Evolutionary conservation across 1,140 invertebrate species (phyloP).

Genomic region (Calliopsis andreniformis): DNA sequence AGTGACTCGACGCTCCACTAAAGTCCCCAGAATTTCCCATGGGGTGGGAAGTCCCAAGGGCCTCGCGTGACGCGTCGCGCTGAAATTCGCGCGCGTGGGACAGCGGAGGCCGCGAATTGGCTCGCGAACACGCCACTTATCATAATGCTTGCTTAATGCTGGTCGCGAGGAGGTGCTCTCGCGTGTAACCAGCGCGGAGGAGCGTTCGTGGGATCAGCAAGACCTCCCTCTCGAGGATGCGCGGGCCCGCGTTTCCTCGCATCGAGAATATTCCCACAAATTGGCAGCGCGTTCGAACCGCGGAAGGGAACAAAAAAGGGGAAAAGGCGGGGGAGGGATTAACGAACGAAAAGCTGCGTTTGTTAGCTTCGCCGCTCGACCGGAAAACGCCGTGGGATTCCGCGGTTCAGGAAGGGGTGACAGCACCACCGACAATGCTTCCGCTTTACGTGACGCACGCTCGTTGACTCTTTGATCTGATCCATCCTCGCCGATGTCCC

Average conservation of each 20-base stretch:
- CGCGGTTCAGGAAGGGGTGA: neutral
- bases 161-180: conserved; percentile 64
- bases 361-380: conserved; percentile 31
- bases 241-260: conserved; percentile 36
- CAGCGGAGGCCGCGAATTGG: conserved; percentile 39
- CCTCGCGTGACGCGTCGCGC: conserved; percentile 12
- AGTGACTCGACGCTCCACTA: no score
- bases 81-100: conserved; percentile 51
- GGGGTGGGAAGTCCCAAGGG: no score
- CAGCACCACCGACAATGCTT: conserved; percentile 23
- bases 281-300: conserved; percentile 48
- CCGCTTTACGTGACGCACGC: conserved; percentile 24
- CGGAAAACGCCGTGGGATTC: conserved; percentile 13
- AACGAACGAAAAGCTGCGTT: conserved; percentile 56
- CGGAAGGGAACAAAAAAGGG: neutral
- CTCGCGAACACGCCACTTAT: conserved; percentile 59
- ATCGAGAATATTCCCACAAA: conserved; percentile 66
- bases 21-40: no score
- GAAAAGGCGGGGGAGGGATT: conserved; percentile 24
- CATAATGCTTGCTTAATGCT: conserved; percentile 72
- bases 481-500: neutral
- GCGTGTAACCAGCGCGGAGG: conserved; percentile 72
- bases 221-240: conserved; percentile 69
- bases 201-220: conserved; percentile 75
- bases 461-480: neutral